A percentile compares a stretch with the other conserved stretches of the same genome.
Evolutionary conservation across 2,888 invertebrate species (phyloP).

Genomic region (Watsonalla cultraria): DNA sequence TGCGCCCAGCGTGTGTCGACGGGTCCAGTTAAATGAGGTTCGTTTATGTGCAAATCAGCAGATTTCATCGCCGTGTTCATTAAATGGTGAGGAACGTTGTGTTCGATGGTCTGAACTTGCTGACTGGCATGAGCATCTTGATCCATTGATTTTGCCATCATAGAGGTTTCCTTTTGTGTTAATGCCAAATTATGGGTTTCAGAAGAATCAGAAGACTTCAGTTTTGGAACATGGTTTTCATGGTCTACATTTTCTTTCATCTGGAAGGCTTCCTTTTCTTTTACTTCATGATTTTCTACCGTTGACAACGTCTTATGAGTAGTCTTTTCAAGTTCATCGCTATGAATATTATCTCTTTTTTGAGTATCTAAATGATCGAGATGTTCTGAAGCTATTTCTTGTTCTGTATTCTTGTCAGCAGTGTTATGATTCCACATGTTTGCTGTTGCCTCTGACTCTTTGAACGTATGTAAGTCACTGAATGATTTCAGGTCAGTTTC

Average conservation of each 20-base stretch:
- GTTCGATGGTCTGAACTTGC: neutral
- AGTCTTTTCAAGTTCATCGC: neutral
- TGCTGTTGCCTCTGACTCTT: neutral
- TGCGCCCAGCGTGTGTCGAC: neutral
- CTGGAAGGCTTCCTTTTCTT: neutral
- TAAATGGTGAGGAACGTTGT: neutral
- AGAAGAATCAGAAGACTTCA: neutral
- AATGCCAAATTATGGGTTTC: neutral
- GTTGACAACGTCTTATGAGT: neutral
- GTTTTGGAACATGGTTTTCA: neutral
- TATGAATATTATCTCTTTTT: neutral
- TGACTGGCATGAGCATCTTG: constrained; percentile 1
- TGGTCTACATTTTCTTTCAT: neutral
- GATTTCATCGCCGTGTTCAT: constrained; percentile 1
- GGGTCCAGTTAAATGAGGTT: neutral
- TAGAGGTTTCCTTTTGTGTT: neutral
- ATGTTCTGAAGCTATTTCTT: constrained; percentile 5
- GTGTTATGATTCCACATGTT: neutral
- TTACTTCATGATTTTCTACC: neutral
- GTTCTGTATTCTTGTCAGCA: constrained; percentile 1
- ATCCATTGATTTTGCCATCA: neutral
- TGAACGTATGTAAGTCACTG: neutral
- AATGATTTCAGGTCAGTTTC: neutral
- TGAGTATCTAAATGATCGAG: neutral
- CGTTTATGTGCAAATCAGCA: neutral